These are phyloP conservation scores for Dryomyza anilis DNA, from an alignment of 2,888 invertebrate genomes.

Conservation along the genomic window DNA sequence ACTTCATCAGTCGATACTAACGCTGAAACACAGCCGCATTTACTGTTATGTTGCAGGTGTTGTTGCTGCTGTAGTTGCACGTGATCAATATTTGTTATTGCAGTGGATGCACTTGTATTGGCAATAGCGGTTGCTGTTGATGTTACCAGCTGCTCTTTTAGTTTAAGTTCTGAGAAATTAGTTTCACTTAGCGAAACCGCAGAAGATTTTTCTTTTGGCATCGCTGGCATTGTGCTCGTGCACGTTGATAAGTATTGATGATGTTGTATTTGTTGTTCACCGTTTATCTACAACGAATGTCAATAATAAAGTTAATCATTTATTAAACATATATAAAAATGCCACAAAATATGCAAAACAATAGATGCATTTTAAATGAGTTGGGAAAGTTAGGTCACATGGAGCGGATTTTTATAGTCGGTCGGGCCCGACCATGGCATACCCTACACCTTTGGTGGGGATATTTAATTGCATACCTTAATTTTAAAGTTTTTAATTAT, in stretches of 20 bases:
- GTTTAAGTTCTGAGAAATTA: slow-evolving; percentile 53
- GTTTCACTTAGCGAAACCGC: slow-evolving; percentile 56
- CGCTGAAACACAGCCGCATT: slow-evolving; percentile 47
- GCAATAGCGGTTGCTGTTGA: slow-evolving; percentile 35
- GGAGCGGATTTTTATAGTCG: too few relatives aligned
- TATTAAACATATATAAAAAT: too few relatives aligned
- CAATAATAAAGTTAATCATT: too few relatives aligned
- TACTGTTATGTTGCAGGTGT: slow-evolving; percentile 41
- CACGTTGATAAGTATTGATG: slow-evolving; percentile 39
- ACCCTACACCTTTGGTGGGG: too few relatives aligned
- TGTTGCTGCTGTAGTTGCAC: slow-evolving; percentile 34
- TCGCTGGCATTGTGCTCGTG: slow-evolving; percentile 60
- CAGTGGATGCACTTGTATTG: slow-evolving; percentile 36
- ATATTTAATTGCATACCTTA: too few relatives aligned
- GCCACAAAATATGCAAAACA: too few relatives aligned
- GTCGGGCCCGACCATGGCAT: too few relatives aligned
- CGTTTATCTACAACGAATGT: slow-evolving; percentile 50
- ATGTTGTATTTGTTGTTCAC: slow-evolving; percentile 44
- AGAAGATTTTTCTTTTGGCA: slow-evolving; percentile 61
- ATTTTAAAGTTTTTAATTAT: too few relatives aligned
- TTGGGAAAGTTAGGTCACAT: too few relatives aligned
- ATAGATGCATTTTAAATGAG: too few relatives aligned
- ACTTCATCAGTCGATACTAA: slow-evolving; percentile 40
- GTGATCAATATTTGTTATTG: slow-evolving; percentile 35
- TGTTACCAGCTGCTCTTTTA: slow-evolving; percentile 47